These are phyloP conservation scores for honey bee (Apis mellifera) DNA, from an alignment of 1,140 invertebrate species.

Conservation along the genomic window Amel_HAv3.1 CM009935.2:4435501-4436000, in stretches of 20 bases:
- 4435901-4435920: no score
- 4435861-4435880: no score
- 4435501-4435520: constrained; percentile 1
- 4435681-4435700: background rate
- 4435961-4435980: no score
- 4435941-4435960: no score
- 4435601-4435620: constrained; percentile 5
- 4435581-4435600: constrained; percentile 9
- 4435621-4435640: constrained; percentile 18
- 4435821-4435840: no score
- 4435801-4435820: no score
- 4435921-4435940: no score
- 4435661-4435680: background rate
- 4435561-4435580: constrained; percentile 1
- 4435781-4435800: no score
- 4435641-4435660: background rate
- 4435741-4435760: background rate
- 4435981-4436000: no score
- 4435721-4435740: background rate
- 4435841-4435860: no score
- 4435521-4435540: background rate
- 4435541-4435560: constrained; percentile 15
- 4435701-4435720: background rate
- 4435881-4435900: no score
- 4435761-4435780: background rate